Base-by-base conservation (phyloP, 2,797 vertebrate species). In the Masticophis lateralis region DNA sequence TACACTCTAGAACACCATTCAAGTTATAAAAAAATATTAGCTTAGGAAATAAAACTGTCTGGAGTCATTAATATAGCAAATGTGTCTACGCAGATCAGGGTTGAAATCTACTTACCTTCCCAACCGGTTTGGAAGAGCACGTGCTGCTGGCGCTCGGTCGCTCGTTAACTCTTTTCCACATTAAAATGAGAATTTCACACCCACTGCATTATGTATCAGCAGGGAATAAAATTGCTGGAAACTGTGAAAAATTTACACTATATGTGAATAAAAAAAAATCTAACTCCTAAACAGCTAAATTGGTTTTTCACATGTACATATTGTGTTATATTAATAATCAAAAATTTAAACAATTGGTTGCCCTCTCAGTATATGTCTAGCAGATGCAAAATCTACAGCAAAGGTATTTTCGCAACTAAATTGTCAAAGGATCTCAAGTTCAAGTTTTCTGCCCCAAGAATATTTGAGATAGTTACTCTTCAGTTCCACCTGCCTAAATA, bases 21-120 rank as follows among this genome's bases (percentile, higher is more conserved):
- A 90, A 47, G 61, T 63, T 89, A 90, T 63, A 60, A 92, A 83
- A 28, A 86, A 90, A 86, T 87, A 56, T 59, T 79, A 83, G n/a
- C 28, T 83, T 53, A 92, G 59, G 47, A 92, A 60, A 60, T 28
- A 27, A 83, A 83, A 61, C 60, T 86, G 25, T 86, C 9, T 43
- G 43, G 79, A 57, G 7, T 22, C 66, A 27, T 55, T 66, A 87
- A 92, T 12, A 86, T 2, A 60, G 32, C 9, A 83, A 53, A 51
- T 5, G 25, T 25, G 6, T 57, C 74, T 83, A 60, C 2, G 2
- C 27, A 51, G 47, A 51, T 51, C 47, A 51, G 47, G 47, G 47
- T 6, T 51, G 47, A 51, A 51, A 51, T 51, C 47, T 51, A 51
- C 47, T 51, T 51, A 51, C 6, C 47, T 51, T 51, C 47, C 47